Evolutionary conservation across 2,113 vertebrate genomes (phyloP).

Genomic region (Anseranas semipalmata): DNA sequence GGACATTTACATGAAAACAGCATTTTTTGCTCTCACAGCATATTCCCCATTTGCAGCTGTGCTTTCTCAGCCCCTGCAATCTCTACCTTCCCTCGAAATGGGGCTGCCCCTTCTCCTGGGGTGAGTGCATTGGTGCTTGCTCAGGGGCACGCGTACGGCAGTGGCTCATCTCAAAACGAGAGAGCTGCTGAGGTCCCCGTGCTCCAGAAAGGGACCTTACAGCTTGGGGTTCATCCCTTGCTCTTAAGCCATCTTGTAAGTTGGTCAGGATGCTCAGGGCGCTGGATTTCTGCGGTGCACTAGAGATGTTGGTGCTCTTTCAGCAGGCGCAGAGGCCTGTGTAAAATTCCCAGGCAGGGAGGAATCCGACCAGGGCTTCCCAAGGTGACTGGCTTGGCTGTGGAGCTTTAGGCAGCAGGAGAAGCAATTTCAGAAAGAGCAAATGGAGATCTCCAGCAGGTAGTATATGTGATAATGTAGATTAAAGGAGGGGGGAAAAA

Average conservation of each 20-base stretch:
- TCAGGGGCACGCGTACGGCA: accelerated
- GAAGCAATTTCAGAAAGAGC: background rate
- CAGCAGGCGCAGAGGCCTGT: background rate
- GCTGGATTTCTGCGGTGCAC: accelerated
- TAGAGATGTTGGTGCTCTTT: background rate
- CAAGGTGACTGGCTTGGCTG: background rate
- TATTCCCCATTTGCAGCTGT: conserved; percentile 29
- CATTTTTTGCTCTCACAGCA: background rate
- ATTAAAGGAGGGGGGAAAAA: background rate
- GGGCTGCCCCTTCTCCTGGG: background rate
- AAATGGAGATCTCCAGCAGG: background rate
- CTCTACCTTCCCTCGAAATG: background rate
- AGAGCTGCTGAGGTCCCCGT: background rate
- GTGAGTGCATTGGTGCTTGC: accelerated
- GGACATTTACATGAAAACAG: conserved; percentile 45
- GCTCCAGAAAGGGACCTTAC: background rate
- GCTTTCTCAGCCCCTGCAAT: background rate
- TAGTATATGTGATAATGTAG: background rate
- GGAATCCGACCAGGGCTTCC: background rate
- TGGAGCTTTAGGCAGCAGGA: background rate
- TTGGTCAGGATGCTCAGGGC: background rate
- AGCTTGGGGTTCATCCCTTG: background rate
- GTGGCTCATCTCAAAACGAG: accelerated
- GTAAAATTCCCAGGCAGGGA: background rate
- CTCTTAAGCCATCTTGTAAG: background rate